Evolutionary conservation across 23 tunicate genomes (phyloP), one percentile per base, ranked within the genome.

Genomic region (Trididemnum nubilum): DNA sequence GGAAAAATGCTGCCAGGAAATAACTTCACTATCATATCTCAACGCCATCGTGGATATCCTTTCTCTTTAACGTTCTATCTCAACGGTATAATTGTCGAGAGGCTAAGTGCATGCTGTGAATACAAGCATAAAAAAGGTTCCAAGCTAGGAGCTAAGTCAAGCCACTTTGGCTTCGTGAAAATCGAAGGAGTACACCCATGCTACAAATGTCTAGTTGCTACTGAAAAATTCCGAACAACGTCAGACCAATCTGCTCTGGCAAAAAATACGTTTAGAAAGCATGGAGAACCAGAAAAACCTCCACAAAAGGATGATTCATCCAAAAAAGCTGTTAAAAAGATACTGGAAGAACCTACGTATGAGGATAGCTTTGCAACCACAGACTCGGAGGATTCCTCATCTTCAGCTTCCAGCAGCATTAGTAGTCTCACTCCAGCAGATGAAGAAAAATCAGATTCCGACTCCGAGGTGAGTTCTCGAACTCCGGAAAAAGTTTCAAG

Each of bases 31-130:
- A 50, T 96, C 30, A 77, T 90, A 50, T 96, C 99, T 1, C 86
- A 95, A 70, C 81, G 99, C 18, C 99, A 96, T 49, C 83, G 92
- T 25, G 90, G 93, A 35, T 96, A 75, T 73, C 99, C 99, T 22
- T 96, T 96, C 77, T 92, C 97, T 32, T 54, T 96, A 26, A 92
- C 96, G 15, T 82, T 96, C 73, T 96, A 90, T 71, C 57, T 96
- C 39, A 96, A 96, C 57, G 86, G 86, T 21, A 89, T 96, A 18
- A 90, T 82, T 70, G 96, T 87, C 0, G 99, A 96, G 64, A 83
- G 99, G 65, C 35, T 96, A n/a, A 90, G 96, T 38, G 76, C 96
- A 3, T 96, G 99, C 40, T 96, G 99, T 90, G 99, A 96, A 65
- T 96, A 90, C 65, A 86, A 92, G 74, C 96, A 87, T 87, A 96